Conservation (phyloP, 2,113 vertebrate species). For the Cariama cristata region DNA sequence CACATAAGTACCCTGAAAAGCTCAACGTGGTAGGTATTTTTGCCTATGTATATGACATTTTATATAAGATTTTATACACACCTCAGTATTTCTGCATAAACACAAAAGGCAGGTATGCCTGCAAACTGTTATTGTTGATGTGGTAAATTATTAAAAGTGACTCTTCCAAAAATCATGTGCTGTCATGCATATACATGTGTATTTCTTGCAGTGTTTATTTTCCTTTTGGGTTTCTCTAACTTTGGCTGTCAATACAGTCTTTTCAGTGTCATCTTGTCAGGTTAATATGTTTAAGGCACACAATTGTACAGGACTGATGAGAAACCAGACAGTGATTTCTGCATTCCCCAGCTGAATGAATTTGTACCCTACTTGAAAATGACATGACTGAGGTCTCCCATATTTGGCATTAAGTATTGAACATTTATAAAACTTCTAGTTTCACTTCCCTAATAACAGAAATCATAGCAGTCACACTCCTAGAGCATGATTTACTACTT, state of each 20-base stretch:
- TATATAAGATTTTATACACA: not conserved
- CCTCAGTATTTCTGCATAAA: not conserved
- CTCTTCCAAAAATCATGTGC: not conserved
- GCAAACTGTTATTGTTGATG: not conserved
- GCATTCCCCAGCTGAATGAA: not conserved
- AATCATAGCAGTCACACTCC: not conserved
- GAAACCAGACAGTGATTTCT: not conserved
- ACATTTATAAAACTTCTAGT: not conserved
- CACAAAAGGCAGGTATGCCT: not conserved
- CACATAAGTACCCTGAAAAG: not conserved
- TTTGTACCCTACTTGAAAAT: slow-evolving; percentile 2
- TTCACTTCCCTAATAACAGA: not conserved
- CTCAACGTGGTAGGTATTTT: not conserved
- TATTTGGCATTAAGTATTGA: not conserved
- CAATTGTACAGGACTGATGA: not conserved
- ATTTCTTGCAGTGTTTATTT: slow-evolving; percentile 5
- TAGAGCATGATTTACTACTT: not conserved
- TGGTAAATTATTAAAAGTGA: not conserved
- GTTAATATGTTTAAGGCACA: not conserved
- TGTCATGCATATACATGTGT: not conserved
- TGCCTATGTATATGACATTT: not conserved
- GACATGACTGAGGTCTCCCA: not conserved
- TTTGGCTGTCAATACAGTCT: not conserved
- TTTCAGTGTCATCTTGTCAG: not conserved
- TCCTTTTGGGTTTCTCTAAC: not conserved